Base-by-base conservation (phyloP, 2,888 invertebrate genomes). In the Horisme vitalbata region DNA sequence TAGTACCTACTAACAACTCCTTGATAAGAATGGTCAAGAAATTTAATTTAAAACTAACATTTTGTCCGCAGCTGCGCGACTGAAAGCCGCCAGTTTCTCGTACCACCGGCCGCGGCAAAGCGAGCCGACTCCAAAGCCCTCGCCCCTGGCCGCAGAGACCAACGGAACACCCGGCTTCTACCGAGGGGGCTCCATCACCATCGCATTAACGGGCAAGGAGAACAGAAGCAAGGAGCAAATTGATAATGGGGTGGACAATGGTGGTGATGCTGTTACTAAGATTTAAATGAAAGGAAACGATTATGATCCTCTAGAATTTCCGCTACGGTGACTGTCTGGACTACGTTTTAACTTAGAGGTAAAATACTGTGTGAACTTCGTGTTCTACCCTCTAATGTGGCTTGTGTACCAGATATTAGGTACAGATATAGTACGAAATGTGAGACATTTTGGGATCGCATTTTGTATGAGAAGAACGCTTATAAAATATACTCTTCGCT, bases 141-240 rank as follows among this genome's bases (percentile, higher is more conserved):
- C 26, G 73, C 79, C 30, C 66, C 67, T 37, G 20, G 65, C 71
- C 4, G 67, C 61, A 30, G 73, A 71, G 18, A 71, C 74, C 1
- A 57, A 77, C 54, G 78, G 79, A 6, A 61, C 69, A 2, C 74
- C 71, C 0, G 72, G 74, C 13, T 77, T 78, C 1, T 80, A 79
- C 52, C 8, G 55, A 1, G 13, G 13, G 4, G 56, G 46, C 0
- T 71, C 80, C 1, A 55, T 75, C 2, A 61, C 71, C 4, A 83
- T 79, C 3, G 84, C 75, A 1, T 77, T 88, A 60, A 59, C 75
- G 27, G 74, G 70, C 47, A 78, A 71, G 26, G 76, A 79, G 10
- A 74, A 71, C 53, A 64, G 65, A 41, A 73, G 63, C 61, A 72
- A 62, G 48, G 75, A 77, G 39, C 64, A 72, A 1, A 38, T 59